Conservation (phyloP, 2,888 invertebrate genomes). For the Boloria selene region DNA sequence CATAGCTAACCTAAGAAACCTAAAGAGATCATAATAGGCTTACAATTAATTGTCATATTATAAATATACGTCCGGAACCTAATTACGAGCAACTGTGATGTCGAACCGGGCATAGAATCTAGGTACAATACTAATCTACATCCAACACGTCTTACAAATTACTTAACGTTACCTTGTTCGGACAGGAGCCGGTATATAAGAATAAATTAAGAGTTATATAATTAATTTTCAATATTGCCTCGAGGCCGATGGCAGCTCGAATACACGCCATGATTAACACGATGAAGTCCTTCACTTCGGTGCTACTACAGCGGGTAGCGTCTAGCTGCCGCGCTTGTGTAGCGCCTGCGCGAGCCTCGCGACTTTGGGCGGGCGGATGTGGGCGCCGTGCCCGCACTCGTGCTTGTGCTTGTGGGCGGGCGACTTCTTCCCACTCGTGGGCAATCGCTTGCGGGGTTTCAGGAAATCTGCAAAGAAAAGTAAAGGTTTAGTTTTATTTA, state of each 20-base stretch:
- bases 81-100: conserved; percentile 49
- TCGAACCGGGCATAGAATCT: conserved; percentile 44
- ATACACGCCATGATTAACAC: conserved; percentile 27
- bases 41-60: conserved; percentile 75
- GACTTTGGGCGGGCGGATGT: conserved; percentile 77
- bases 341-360: conserved; percentile 69
- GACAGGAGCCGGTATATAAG: conserved; percentile 48
- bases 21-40: conserved; percentile 82
- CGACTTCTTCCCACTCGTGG: conserved; percentile 77
- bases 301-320: conserved; percentile 39
- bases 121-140: conserved; percentile 64
- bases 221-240: conserved; percentile 68
- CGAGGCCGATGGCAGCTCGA: conserved; percentile 18
- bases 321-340: conserved; percentile 75
- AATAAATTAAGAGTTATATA: conserved; percentile 75
- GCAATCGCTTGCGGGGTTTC: conserved; percentile 84
- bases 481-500: too few species aligned
- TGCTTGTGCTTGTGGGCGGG: conserved; percentile 70
- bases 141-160: conserved; percentile 73
- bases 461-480: conserved; percentile 84
- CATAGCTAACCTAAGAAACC: conserved; percentile 71
- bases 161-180: conserved; percentile 76
- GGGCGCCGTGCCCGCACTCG: conserved; percentile 73
- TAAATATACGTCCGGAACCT: conserved; percentile 47
- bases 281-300: conserved; percentile 11